A percentile compares a stretch with the other conserved stretches of the same genome.
phyloP scores from a whole-genome alignment of 2,888 invertebrate genomes.

The Carpatolechia fugitivella region DNA sequence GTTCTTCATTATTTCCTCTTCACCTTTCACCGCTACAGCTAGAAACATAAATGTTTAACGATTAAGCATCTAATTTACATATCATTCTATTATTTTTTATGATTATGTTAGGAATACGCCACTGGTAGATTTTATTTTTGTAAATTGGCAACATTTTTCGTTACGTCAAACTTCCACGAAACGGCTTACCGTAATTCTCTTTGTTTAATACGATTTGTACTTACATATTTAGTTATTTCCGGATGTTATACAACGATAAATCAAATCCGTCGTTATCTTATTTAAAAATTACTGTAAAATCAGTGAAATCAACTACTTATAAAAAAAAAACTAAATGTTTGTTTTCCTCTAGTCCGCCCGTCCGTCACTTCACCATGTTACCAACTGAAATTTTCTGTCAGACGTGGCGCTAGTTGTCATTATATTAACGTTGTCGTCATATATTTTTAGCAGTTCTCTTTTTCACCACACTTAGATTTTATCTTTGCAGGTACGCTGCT shows the following conservation, averaged over 20 bases:
- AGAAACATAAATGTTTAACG: constrained; percentile 15
- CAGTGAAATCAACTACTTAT: background rate
- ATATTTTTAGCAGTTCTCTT: background rate
- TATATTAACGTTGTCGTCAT: background rate
- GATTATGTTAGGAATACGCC: background rate
- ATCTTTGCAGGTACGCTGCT: background rate
- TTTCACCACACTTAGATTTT: background rate
- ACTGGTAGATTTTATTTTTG: background rate
- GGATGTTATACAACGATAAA: no score
- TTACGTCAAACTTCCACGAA: background rate
- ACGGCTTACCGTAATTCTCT: background rate
- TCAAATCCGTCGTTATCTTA: background rate
- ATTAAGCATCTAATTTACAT: background rate
- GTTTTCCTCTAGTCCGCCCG: background rate
- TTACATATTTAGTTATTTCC: no score
- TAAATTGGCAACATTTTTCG: background rate
- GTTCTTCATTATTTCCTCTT: constrained; percentile 78
- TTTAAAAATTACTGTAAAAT: background rate
- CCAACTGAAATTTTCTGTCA: background rate
- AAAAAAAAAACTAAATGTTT: background rate
- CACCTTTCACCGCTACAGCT: constrained; percentile 52
- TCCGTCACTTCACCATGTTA: background rate
- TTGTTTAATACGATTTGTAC: background rate
- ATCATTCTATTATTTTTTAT: background rate
- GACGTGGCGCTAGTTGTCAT: constrained; percentile 7